Evolutionary conservation across 2,797 vertebrate species (phyloP), one percentile per base, ranked within the genome.

Genomic region (Tokudaia muenninki): DNA sequence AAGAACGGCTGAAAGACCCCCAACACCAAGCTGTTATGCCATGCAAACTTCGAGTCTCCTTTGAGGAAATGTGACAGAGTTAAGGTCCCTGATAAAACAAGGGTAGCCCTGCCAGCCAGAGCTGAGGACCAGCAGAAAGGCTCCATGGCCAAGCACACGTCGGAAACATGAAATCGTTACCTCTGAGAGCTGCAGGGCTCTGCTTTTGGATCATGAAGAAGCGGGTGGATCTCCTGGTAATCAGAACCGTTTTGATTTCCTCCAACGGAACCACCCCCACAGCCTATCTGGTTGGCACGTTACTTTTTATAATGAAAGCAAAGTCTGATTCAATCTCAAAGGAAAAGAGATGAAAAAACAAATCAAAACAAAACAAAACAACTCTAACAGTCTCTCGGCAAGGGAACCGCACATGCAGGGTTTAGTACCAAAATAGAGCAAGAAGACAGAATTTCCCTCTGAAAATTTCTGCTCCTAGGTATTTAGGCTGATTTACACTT

Each of bases 251-350:
- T 98, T 97, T 96, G 94, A 96, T 97, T 98, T 98, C 98, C 97
- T 98, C 97, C 97, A 97, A 97, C 95, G 90, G 96, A 91, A 97
- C 97, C 96, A 97, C 97, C 98, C 97, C 97, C 83, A 97, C 96
- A 3, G 92, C 83, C 97, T 95, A 80, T n/a, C 87, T 97, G 95
- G 97, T 96, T 97, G 97, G 97, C 97, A 97, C 29, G 78, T 83
- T 87, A n/a, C 97, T 98, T 98, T 74, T 97, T 97, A 97, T 83
- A 98, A 98, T 59, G 98, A 98, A 98, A 98, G 98, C 98, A 96
- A 98, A 98, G 98, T 97, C 95, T 98, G 98, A 98, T 97, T 98
- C 98, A 97, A 89, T 97, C 96, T 97, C 97, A 98, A 98, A 97
- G 97, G 98, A 98, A 98, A 98, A 98, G 94, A 94, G 59, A 26